Base-by-base conservation (phyloP, 2,888 invertebrate genomes). In the Gymnoscelis rufifasciata region DNA sequence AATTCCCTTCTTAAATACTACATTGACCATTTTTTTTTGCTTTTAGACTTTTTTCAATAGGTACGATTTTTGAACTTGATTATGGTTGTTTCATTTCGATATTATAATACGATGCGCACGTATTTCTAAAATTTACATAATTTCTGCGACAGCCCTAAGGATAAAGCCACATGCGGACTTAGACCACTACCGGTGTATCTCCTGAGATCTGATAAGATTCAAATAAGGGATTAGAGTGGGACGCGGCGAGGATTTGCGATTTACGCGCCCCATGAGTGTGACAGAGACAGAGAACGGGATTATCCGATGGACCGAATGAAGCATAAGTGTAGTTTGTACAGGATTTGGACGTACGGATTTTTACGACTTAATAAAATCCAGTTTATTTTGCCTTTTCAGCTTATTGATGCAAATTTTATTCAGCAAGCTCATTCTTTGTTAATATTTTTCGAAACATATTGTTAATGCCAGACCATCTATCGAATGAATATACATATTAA, bases 141-240 rank as follows among this genome's bases (percentile, higher is more conserved):
- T 56, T 46, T 38, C 49, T 47, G 46, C 28, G 65, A 29, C 77
- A 83, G 60, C 83, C 84, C 81, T 83, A 71, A 31, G 43, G 52
- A 62, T 66, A 75, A 78, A 71, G 71, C 70, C 71, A 68, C 83
- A 81, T 75, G 71, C 72, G 73, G 68, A 66, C 71, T 66, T 63
- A 74, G 71, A 74, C 81, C 79, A 76, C 79, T 78, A 78, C 79
- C 78, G 82, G 77, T 78, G 79, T 80, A 82, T 81, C 83, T 87
- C 83, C 78, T 72, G 84, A 83, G 87, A 88, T 88, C 88, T 87
- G 88, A 88, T 88, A 88, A 89, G 88, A 88, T 89, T 88, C 88
- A 89, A 89, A 89, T 89, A 89, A 88, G 87, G 88, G 88, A 88
- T 89, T 88, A 88, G 87, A 88, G 72, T 47, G 74, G 76, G 83